These are phyloP conservation scores for Megaustenia siamemsis DNA, from an alignment of 2,888 invertebrate species.

Conservation along the genomic window DNA sequence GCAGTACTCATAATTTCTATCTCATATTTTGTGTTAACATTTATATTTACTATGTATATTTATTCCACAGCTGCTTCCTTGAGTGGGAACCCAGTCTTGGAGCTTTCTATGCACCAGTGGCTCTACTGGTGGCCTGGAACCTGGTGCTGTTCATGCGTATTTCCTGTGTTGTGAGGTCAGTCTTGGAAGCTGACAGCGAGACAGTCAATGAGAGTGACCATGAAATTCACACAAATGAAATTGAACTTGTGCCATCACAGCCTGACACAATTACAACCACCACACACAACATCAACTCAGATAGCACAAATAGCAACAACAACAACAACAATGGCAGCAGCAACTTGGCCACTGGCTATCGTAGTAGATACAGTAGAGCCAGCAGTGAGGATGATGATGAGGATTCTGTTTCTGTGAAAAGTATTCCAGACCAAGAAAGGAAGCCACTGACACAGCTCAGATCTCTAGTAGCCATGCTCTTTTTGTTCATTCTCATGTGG, in stretches of 20 bases:
- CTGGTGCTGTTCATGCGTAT: constrained; percentile 88
- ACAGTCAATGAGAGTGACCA: constrained; percentile 75
- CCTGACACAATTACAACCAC: constrained; percentile 68
- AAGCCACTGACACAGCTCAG: constrained; percentile 90
- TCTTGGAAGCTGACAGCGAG: constrained; percentile 87
- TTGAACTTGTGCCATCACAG: constrained; percentile 68
- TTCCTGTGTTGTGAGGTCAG: constrained; percentile 85
- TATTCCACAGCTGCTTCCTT: constrained; percentile 85
- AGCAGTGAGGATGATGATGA: constrained; percentile 56
- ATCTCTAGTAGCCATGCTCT: constrained; percentile 88
- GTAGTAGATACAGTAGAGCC: constrained; percentile 27
- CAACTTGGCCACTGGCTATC: constrained; percentile 25
- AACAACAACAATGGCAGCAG: constrained; percentile 45
- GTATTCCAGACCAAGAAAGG: constrained; percentile 90
- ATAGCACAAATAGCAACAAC: constrained; percentile 45
- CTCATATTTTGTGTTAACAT: no score
- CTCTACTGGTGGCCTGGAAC: constrained; percentile 87
- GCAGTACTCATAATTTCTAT: no score
- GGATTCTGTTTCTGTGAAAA: constrained; percentile 79
- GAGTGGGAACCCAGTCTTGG: constrained; percentile 90
- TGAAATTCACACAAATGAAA: constrained; percentile 80
- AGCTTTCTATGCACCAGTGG: constrained; percentile 90
- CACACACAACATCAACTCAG: constrained; percentile 55
- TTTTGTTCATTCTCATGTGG: constrained; percentile 89
- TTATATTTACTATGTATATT: background rate